Conservation (phyloP, 2,797 vertebrate genomes). For the Parambassis ranga region DNA sequence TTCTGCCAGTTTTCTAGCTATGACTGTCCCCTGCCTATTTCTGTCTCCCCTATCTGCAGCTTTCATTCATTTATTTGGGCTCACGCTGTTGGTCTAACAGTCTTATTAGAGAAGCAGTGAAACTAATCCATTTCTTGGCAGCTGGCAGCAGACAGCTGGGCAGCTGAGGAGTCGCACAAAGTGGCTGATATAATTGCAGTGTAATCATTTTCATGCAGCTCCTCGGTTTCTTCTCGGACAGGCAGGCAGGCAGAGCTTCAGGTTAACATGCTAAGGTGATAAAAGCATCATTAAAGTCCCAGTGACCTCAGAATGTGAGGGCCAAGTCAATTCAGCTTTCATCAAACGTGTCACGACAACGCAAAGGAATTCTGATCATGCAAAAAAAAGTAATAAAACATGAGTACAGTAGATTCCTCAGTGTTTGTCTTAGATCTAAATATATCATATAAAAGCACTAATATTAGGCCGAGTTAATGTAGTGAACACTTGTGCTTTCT, state of each 20-base stretch:
- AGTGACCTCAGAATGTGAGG: conserved; percentile 21
- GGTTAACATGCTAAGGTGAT: conserved; percentile 38
- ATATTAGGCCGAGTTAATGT: conserved; percentile 1
- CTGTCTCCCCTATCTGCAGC: conserved; percentile 34
- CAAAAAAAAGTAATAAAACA: neutral
- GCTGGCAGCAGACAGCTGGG: conserved; percentile 51
- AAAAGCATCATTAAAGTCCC: conserved; percentile 37
- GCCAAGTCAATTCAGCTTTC: conserved; percentile 12
- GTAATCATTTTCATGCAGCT: conserved; percentile 58
- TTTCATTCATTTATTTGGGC: conserved; percentile 48
- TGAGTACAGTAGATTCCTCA: neutral
- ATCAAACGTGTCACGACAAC: conserved; percentile 4
- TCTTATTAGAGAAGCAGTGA: conserved; percentile 51
- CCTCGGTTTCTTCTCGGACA: conserved; percentile 16
- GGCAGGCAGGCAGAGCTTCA: conserved; percentile 22
- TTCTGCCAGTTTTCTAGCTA: conserved; percentile 30
- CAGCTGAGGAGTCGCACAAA: conserved; percentile 41
- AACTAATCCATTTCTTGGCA: conserved; percentile 58
- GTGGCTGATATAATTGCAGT: conserved; percentile 41
- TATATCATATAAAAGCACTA: conserved; percentile 16
- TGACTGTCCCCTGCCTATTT: conserved; percentile 28
- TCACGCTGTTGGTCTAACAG: conserved; percentile 47
- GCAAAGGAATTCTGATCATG: neutral
- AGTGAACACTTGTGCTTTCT: conserved; percentile 1
- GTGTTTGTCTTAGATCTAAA: neutral